Percentiles rank a stretch among this genome's conserved stretches.
Evolutionary conservation across 2,888 invertebrate genomes (phyloP).

Genomic region (Cryptosula pallasiana): DNA sequence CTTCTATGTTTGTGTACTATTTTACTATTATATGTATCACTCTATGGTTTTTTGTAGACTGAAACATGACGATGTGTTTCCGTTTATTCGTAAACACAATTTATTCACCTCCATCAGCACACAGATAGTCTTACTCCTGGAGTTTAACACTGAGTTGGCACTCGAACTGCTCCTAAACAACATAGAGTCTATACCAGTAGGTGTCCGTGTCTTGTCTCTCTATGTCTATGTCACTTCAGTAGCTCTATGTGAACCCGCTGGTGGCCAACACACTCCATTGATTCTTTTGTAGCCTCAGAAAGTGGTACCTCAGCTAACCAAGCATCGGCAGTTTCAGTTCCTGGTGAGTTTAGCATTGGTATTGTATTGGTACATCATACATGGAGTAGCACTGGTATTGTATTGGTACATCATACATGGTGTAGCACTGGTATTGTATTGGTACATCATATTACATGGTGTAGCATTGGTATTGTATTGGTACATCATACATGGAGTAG

Average conservation of each 20-base stretch:
- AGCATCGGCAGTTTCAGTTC: constrained; percentile 34
- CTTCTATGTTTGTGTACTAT: too few species aligned
- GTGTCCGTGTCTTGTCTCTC: constrained; percentile 30
- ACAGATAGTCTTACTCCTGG: constrained; percentile 82
- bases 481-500: too few species aligned
- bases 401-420: too few species aligned
- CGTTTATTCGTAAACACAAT: constrained; percentile 75
- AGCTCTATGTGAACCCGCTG: too few species aligned
- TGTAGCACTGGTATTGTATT: too few species aligned
- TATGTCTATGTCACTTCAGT: too few species aligned
- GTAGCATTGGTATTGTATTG: too few species aligned
- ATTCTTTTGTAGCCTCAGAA: constrained; percentile 58
- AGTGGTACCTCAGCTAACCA: constrained; percentile 73
- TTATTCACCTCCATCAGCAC: constrained; percentile 77
- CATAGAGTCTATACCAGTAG: constrained; percentile 62
- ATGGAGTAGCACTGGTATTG: too few species aligned
- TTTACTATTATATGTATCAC: too few species aligned
- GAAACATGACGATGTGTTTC: constrained; percentile 83
- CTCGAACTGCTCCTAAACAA: constrained; percentile 75
- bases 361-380: too few species aligned
- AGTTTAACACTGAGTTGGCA: constrained; percentile 70
- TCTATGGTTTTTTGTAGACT: constrained; percentile 56
- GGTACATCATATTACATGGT: too few species aligned
- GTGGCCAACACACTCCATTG: neutral
- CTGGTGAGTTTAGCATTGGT: neutral